Evolutionary conservation across 2,113 vertebrate genomes (phyloP).

Genomic region (Hemibagrus wyckioides): DNA sequence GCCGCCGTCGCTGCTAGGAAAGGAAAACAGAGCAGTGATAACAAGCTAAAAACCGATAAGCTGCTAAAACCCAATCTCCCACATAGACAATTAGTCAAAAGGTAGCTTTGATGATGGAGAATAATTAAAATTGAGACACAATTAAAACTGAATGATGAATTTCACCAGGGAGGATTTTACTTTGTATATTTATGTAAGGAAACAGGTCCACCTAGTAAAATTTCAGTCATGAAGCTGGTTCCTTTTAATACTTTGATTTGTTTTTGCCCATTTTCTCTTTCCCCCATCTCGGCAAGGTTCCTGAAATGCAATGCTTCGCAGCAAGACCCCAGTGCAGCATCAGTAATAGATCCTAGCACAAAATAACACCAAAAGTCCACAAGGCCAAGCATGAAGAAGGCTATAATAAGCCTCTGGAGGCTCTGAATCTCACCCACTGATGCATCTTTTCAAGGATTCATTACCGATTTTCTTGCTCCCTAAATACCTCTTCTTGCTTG

Average conservation of each 20-base stretch:
- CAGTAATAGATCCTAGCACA: neutral
- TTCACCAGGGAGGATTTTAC: neutral
- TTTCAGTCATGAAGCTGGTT: neutral
- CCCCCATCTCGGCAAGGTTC: neutral
- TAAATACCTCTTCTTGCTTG: neutral
- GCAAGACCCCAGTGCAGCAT: neutral
- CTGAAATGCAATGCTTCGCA: neutral
- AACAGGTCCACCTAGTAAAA: neutral
- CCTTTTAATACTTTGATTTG: neutral
- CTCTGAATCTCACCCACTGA: neutral
- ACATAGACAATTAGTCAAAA: neutral
- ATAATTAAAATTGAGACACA: neutral
- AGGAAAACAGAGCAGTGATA: neutral
- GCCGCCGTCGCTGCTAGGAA: neutral
- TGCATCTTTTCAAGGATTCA: neutral
- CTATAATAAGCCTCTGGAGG: constrained; percentile 13
- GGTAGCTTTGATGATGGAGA: neutral
- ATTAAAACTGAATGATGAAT: neutral
- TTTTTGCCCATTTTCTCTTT: neutral
- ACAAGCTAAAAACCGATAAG: neutral
- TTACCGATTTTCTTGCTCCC: neutral
- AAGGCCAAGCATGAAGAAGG: neutral
- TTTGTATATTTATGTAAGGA: neutral
- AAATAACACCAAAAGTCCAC: neutral
- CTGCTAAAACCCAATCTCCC: neutral